phyloP scores from a whole-genome alignment of 2,888 invertebrate genomes.

The Caenorhabditis angaria region DNA sequence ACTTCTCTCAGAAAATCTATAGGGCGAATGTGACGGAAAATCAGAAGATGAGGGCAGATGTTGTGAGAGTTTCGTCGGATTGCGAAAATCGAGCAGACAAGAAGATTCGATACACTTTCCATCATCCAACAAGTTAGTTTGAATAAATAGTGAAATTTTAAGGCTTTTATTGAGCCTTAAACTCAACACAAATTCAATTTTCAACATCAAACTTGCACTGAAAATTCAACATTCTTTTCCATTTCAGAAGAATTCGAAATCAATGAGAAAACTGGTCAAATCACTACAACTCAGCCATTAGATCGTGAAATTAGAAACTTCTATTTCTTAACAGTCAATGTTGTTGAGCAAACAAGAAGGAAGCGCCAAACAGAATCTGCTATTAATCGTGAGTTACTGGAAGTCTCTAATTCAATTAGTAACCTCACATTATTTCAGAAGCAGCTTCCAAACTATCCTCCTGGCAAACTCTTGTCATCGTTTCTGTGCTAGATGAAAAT shows the following conservation, averaged over 20 bases:
- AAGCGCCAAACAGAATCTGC: constrained; percentile 40
- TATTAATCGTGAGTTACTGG: constrained; percentile 56
- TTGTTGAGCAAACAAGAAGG: constrained; percentile 44
- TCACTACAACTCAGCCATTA: constrained; percentile 52
- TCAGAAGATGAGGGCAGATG: constrained; percentile 27
- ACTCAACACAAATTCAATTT: no score
- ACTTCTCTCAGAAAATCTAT: constrained; percentile 58
- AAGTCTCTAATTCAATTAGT: no score
- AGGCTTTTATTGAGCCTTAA: no score
- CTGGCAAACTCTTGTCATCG: constrained; percentile 64
- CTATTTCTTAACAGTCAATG: constrained; percentile 63
- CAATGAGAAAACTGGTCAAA: constrained; percentile 56
- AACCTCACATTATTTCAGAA: constrained; percentile 48
- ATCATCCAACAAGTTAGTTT: constrained; percentile 30
- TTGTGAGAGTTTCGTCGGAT: constrained; percentile 49
- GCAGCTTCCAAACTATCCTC: constrained; percentile 54
- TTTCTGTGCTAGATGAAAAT: constrained; percentile 66
- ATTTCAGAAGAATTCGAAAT: constrained; percentile 65
- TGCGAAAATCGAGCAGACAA: neutral
- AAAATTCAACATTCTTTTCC: neutral
- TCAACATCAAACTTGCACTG: no score
- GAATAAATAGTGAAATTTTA: no score
- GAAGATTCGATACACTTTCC: constrained; percentile 41
- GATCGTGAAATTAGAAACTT: constrained; percentile 65
- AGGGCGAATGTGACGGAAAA: constrained; percentile 63